phyloP scores from a whole-genome alignment of 1,140 invertebrate genomes.

The Zophobas morio region DNA sequence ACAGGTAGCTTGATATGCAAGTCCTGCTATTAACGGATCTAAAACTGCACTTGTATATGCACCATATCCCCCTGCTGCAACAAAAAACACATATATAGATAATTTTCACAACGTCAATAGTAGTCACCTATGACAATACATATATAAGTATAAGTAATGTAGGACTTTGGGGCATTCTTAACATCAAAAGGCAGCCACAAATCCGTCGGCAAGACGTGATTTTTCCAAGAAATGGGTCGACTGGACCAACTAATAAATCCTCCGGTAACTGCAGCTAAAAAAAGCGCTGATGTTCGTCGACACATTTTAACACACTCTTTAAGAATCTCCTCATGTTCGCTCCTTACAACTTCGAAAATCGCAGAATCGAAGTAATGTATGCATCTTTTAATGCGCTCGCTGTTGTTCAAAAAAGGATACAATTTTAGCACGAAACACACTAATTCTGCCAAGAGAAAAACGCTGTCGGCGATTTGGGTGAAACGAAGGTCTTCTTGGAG shows the following conservation, averaged over 20 bases:
- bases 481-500: conserved; percentile 18
- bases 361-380: conserved; percentile 14
- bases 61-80: conserved; percentile 53
- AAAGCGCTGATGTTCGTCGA: conserved; percentile 17
- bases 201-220: conserved; percentile 45
- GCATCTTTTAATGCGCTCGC: conserved; percentile 8
- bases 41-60: conserved; percentile 60
- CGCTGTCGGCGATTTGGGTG: conserved; percentile 17
- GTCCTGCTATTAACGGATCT: conserved; percentile 60
- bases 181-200: conserved; percentile 50
- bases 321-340: conserved; percentile 35
- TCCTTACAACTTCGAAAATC: conserved; percentile 8
- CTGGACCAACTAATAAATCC: conserved; percentile 25
- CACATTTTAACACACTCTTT: conserved; percentile 10
- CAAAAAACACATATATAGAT: too few species aligned
- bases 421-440: conserved; percentile 28
- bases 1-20: conserved; percentile 57
- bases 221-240: conserved; percentile 20
- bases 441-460: conserved; percentile 39
- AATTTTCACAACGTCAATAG: too few species aligned
- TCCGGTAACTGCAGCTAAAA: conserved; percentile 3
- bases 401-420: conserved; percentile 26
- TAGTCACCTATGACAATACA: conserved; percentile 5
- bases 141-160: conserved; percentile 10
- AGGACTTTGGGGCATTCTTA: not conserved